Evolutionary conservation across 2,797 vertebrate genomes (phyloP).

Genomic region (Cottoperca gobio): DNA sequence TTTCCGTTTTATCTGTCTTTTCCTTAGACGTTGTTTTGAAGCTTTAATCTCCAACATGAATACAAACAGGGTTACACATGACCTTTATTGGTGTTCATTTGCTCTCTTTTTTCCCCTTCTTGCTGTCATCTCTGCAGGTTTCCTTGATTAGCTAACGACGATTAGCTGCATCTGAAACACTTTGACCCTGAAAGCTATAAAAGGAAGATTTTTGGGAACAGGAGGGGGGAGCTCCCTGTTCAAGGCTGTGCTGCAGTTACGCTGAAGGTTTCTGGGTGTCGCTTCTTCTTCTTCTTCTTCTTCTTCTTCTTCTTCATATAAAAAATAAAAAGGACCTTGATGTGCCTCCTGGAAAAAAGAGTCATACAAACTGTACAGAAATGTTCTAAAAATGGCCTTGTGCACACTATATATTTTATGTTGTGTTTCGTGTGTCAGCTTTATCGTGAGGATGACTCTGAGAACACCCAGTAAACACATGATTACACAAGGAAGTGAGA

Average conservation of each 20-base stretch:
- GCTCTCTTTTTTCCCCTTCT: not conserved
- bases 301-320: too few species aligned
- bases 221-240: not conserved
- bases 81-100: not conserved
- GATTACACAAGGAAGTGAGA: not conserved
- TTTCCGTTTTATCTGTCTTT: not conserved
- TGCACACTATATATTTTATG: too few species aligned
- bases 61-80: not conserved
- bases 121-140: conserved; percentile 26
- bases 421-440: conserved; percentile 6
- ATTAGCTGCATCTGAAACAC: conserved; percentile 34
- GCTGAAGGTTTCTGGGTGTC: not conserved
- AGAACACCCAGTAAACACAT: not conserved
- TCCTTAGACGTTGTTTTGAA: not conserved
- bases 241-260: not conserved
- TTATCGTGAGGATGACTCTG: not conserved
- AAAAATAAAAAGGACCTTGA: too few species aligned
- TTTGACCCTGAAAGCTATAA: conserved; percentile 32
- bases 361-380: too few species aligned
- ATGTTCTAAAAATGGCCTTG: not conserved
- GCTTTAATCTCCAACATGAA: not conserved
- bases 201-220: not conserved
- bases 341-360: too few species aligned
- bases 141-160: conserved; percentile 27
- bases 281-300: too few species aligned